phyloP scores from a whole-genome alignment of 2,888 invertebrate genomes.

The Scaptodrosophila latifasciaeformis region DNA sequence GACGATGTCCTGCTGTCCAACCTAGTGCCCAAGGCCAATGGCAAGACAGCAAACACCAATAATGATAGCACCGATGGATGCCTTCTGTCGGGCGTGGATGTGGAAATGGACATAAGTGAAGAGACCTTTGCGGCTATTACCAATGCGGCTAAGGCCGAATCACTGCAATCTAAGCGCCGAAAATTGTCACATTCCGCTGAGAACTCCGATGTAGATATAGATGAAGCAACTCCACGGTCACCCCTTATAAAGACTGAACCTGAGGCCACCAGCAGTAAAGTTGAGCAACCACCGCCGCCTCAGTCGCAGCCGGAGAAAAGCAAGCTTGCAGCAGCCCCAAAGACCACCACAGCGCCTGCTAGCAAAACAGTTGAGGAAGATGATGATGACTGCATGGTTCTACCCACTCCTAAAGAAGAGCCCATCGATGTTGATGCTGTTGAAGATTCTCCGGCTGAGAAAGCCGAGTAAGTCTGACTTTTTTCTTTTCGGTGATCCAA shows the following conservation, averaged over 20 bases:
- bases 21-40: conserved; percentile 40
- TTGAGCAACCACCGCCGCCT: neutral
- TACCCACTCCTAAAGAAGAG: conserved; percentile 71
- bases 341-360: conserved; percentile 13
- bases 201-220: conserved; percentile 36
- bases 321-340: too few relatives aligned
- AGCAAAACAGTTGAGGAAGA: conserved; percentile 33
- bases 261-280: conserved; percentile 20
- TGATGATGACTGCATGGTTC: conserved; percentile 45
- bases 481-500: neutral
- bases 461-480: conserved; percentile 6
- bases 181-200: conserved; percentile 36
- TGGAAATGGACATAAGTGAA: conserved; percentile 50
- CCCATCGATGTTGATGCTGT: conserved; percentile 73
- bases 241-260: conserved; percentile 53
- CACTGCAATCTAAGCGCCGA: conserved; percentile 29
- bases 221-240: conserved; percentile 24
- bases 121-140: conserved; percentile 34
- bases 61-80: conserved; percentile 21
- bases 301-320: neutral
- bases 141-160: conserved; percentile 5
- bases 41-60: conserved; percentile 13
- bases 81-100: conserved; percentile 42
- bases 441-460: conserved; percentile 30
- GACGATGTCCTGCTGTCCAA: conserved; percentile 54